phyloP scores from a whole-genome alignment of 2,113 vertebrate species.

The Grallaria varia region DNA sequence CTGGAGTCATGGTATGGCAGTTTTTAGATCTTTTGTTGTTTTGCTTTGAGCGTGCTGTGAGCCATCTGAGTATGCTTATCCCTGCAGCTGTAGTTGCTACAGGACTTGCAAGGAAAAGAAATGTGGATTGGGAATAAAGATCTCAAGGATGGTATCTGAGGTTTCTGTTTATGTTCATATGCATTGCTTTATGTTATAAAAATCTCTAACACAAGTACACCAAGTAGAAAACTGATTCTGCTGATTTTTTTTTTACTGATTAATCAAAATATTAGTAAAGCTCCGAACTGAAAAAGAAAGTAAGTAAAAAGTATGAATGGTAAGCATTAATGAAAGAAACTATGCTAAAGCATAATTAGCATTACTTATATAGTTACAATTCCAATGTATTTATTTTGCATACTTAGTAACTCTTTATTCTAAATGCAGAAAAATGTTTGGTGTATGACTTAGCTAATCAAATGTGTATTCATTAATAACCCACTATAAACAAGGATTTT shows the following conservation, averaged over 20 bases:
- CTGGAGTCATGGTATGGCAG: not conserved
- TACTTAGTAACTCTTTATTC: not conserved
- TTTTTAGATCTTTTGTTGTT: not conserved
- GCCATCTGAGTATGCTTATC: not conserved
- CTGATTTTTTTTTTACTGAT: not conserved
- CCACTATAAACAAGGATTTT: fast-evolving
- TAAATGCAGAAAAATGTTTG: not conserved
- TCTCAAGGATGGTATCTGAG: not conserved
- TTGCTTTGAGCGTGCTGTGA: not conserved
- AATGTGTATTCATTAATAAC: not conserved
- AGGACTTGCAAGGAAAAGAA: not conserved
- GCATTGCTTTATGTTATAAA: not conserved
- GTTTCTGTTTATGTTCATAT: not conserved
- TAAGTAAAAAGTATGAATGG: not conserved
- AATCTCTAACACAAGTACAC: not conserved
- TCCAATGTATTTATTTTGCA: not conserved
- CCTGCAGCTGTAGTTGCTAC: not conserved
- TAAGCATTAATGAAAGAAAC: not conserved
- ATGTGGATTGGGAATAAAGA: not conserved
- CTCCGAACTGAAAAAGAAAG: not conserved
- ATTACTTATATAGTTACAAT: not conserved
- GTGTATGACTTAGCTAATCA: not conserved
- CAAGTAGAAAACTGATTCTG: not conserved
- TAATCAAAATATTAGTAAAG: not conserved
- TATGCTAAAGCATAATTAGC: not conserved